A percentile compares a stretch with the other conserved stretches of the same genome.
These are phyloP conservation scores for Pachliopta kotzebuea DNA, from an alignment of 2,888 invertebrate genomes.

Conservation along the genomic window DNA sequence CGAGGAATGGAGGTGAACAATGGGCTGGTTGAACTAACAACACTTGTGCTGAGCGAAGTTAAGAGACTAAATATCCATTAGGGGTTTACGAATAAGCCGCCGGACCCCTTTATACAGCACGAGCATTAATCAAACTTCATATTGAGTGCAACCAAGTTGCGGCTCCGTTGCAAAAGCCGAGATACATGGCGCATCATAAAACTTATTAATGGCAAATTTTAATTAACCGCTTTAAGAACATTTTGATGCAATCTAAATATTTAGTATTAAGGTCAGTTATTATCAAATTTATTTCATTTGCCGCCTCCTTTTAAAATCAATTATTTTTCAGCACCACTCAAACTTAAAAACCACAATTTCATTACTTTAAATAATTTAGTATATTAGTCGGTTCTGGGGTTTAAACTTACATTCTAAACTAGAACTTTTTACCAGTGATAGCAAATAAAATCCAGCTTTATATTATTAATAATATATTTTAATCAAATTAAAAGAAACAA, in stretches of 20 bases:
- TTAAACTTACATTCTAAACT: no score
- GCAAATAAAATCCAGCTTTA: no score
- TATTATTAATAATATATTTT: no score
- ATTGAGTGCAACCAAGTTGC: slow-evolving; percentile 21
- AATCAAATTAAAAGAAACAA: no score
- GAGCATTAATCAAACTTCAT: slow-evolving; percentile 22
- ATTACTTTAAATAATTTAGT: no score
- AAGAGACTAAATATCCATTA: slow-evolving; percentile 15
- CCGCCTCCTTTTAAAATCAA: no score
- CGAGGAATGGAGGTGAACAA: background rate
- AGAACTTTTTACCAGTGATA: no score
- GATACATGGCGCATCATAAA: background rate
- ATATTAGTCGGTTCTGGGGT: no score
- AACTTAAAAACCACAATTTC: no score
- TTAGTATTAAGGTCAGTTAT: no score
- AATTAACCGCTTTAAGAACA: background rate
- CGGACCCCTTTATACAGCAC: slow-evolving; percentile 10
- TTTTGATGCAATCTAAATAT: background rate
- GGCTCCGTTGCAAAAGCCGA: slow-evolving; percentile 11
- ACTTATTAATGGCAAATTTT: slow-evolving; percentile 3
- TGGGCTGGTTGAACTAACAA: background rate
- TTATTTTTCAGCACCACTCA: no score
- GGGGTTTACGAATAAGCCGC: slow-evolving; percentile 5
- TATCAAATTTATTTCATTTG: no score
- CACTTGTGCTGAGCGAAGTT: slow-evolving; percentile 1